Base-by-base conservation (phyloP, 2,888 invertebrate species). In the Neocrepidodera transversa region DNA sequence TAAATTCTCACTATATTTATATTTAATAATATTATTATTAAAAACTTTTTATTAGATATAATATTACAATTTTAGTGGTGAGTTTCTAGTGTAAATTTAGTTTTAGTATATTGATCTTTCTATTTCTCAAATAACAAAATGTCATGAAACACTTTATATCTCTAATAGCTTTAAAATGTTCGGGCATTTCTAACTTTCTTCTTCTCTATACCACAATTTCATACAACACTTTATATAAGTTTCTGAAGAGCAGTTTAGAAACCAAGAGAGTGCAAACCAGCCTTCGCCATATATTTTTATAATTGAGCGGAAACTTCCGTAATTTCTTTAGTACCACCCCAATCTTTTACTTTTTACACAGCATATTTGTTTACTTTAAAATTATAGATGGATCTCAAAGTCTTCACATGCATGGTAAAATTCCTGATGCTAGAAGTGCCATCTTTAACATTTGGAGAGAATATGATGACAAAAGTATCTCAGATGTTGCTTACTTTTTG, bases 371-470 rank as follows among this genome's bases (percentile, higher is more conserved):
- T n/a, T n/a, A n/a, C n/a, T n/a, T n/a, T n/a, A n/a, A n/a, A n/a
- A n/a, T n/a, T n/a, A n/a, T n/a, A 84, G 88, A 88, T 72, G 86
- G 86, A 13, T 82, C 82, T 7, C 85, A 88, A 75, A 86, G 86
- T 71, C 75, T 88, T 3, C 88, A 90, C 74, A 85, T 91, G 83
- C 84, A 90, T 53, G 92, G 92, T 1, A 83, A 83, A 59, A 89
- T 92, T 64, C 87, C 90, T 0, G 92, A 93, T 75, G 86, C 90
- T 0, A 83, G 93, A 28, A 91, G 89, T 64, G 89, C 87, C 0
- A 83, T 85, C 63, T 85, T 93, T 67, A 86, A 92, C 75, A 84
- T 92, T 8, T 93, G 92, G 91, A 84, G 93, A 32, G 87, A 91
- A 68, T 93, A 89, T 72, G 91, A 92, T 64, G 91, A 92, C 76